Evolutionary conservation across 2,888 invertebrate species (phyloP), one percentile per base, ranked within the genome.

Genomic region (Meteorus colon): DNA sequence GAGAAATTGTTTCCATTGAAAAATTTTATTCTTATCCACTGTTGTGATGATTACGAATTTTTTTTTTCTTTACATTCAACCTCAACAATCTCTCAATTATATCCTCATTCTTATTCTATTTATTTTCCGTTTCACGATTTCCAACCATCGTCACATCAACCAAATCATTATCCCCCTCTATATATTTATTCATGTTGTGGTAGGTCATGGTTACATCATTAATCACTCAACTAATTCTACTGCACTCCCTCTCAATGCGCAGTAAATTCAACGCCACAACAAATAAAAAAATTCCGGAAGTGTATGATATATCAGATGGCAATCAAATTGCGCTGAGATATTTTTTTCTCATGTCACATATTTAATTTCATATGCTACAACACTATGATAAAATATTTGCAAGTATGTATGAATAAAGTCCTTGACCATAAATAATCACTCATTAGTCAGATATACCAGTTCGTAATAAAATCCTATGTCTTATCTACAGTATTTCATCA

Each of bases 241-340:
- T 2, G 8, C 12, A 41, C 41, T 12, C 12, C 12, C 2, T 12
- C 8, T 16, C n/a, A n/a, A 48, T 48, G 48, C 48, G 48, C 48
- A 48, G 1, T 48, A 48, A 16, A 2, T 14, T 48, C 16, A 48
- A 48, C 2, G 2, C 10, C 4, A 48, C 16, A 48, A n/a, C 8
- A 16, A 48, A 48, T 16, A 48, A 48, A 48, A n/a, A 48, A 48
- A n/a, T 16, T 37, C 19, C 19, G 27, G 27, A 41, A 45, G 41
- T 41, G n/a, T 8, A 55, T 55, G n/a, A 55, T 19, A 55, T 55
- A 55, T 55, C 19, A 3, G 19, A 19, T 55, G 55, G 4, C 6
- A 55, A 66, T 45, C 37, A 41, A 66, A 66, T 66, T 66, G 41
- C 45, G 19, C 66, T 66, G 66, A 31, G 29, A 29, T 24, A 65